Base-by-base conservation (phyloP, 1,140 invertebrate genomes). In the Eubasilissa regina region DNA sequence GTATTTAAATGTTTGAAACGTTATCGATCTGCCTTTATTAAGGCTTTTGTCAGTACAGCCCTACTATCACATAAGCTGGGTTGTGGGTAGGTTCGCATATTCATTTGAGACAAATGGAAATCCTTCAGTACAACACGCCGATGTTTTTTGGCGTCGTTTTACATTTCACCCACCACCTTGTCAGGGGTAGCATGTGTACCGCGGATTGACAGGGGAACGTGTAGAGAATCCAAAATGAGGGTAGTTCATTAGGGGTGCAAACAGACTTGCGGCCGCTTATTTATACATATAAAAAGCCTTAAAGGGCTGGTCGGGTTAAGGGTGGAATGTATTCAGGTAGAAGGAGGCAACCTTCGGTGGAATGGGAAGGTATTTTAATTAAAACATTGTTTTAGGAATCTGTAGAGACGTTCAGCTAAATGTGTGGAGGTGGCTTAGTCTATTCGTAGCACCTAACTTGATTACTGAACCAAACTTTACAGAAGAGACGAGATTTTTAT, bases 171-270 rank as follows among this genome's bases (percentile, higher is more conserved):
- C 21, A 58, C 55, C 55, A 35, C 44, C 45, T 70, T 51, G 66
- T 53, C 66, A 70, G 44, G 62, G 66, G 47, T 48, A 70, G 66
- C 66, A 70, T 74, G 44, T 74, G 70, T 74, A 74, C 53, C 51
- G 45, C 56, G 74, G 55, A 62, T 60, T 75, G 74, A 64, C 55
- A 75, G 45, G 19, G 19, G 8, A 21, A 53, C 76, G 66, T 53
- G 62, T 17, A n/a, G 66, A 77, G 79, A 80, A 80, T 78, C 35
- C 44, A 43, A 81, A 81, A 81, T 78, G 76, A 75, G 76, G 72
- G 75, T 47, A 75, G 70, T 78, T 81, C 80, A 81, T 81, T 81
- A 81, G 80, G 45, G 68, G 48, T 21, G 72, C 60, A 78, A 78
- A 78, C 76, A 78, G 53, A 51, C 76, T 70, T 77, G 75, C 66